These are phyloP conservation scores for Sebastes elongatus DNA, from an alignment of 2,797 vertebrate genomes.

Conservation along the genomic window DNA sequence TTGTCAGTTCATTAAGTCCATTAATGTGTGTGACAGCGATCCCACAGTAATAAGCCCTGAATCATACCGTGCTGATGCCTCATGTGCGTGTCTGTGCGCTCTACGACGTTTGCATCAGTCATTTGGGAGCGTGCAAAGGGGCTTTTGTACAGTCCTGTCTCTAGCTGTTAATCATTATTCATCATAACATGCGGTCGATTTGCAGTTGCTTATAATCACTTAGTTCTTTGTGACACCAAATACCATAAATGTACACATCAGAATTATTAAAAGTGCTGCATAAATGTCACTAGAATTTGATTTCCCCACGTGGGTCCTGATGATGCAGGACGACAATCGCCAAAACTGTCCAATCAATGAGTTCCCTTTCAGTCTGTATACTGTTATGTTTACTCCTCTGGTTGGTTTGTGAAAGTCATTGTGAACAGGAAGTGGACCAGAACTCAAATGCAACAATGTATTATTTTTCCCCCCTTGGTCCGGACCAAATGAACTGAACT, in stretches of 20 bases:
- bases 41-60: neutral
- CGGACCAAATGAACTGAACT: neutral
- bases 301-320: neutral
- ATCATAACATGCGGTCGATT: neutral
- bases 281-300: neutral
- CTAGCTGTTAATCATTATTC: neutral
- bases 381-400: neutral
- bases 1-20: neutral
- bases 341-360: neutral
- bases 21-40: neutral
- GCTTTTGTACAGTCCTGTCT: neutral
- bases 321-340: neutral
- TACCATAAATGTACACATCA: neutral
- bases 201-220: neutral
- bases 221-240: neutral
- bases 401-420: neutral
- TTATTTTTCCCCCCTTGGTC: neutral
- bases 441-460: neutral
- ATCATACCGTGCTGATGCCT: neutral
- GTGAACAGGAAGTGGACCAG: neutral
- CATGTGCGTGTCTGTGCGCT: neutral
- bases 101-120: neutral
- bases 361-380: neutral
- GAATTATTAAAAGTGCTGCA: neutral
- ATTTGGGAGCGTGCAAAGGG: neutral